Percentiles rank a stretch among this genome's conserved stretches.
Evolutionary conservation across 2,797 vertebrate species (phyloP).

Genomic region (Lepilemur septentrionalis): DNA sequence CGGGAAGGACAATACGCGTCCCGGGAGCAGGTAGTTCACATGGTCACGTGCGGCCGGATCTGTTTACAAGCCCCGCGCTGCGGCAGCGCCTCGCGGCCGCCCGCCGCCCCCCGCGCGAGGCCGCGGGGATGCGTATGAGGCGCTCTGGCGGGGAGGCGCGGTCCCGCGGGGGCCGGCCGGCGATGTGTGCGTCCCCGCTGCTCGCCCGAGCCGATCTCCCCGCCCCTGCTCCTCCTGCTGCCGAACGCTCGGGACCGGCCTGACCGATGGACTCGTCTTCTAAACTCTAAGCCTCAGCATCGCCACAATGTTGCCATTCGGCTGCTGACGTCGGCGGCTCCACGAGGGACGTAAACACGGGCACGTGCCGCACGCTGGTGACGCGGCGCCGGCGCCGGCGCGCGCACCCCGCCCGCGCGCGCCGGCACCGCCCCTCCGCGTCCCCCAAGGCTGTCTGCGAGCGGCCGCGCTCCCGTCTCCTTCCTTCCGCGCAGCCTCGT

Average conservation of each 20-base stretch:
- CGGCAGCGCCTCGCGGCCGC: conserved; percentile 42
- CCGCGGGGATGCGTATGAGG: conserved; percentile 32
- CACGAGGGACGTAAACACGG: conserved; percentile 82
- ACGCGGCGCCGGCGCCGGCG: conserved; percentile 67
- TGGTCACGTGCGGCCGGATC: conserved; percentile 84
- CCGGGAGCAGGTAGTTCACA: conserved; percentile 83
- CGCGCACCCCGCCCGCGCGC: neutral
- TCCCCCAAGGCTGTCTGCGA: neutral
- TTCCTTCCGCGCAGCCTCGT: accelerated
- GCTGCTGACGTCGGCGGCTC: conserved; percentile 78
- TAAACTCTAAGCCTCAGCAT: conserved; percentile 27
- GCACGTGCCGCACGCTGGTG: conserved; percentile 82
- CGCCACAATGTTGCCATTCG: conserved; percentile 76
- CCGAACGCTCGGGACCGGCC: neutral
- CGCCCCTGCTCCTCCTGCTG: neutral
- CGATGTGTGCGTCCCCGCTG: neutral
- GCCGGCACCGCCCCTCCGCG: conserved; percentile 36
- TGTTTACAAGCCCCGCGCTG: conserved; percentile 92
- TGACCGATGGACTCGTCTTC: neutral
- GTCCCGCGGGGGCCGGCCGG: neutral
- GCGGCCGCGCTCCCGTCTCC: neutral
- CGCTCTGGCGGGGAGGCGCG: neutral
- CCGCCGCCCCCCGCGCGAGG: conserved; percentile 43
- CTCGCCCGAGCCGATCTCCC: neutral
- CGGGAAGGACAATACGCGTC: conserved; percentile 66